Evolutionary conservation across 2,888 invertebrate species (phyloP).

Genomic region (Rutpela maculata): DNA sequence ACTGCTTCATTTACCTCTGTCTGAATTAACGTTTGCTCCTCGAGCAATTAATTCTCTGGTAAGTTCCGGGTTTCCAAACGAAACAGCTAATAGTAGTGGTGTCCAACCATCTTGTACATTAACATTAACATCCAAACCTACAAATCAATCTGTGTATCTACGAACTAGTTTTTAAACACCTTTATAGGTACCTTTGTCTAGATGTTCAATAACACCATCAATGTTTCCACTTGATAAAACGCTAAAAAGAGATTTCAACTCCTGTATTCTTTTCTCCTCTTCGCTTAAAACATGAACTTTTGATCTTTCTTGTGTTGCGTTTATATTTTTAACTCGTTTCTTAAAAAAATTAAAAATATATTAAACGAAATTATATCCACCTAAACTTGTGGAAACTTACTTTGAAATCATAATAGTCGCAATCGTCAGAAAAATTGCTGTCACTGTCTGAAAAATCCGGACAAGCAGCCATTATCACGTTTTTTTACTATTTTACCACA

Average conservation of each 20-base stretch:
- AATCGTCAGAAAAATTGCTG: constrained; percentile 54
- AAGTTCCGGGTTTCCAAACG: constrained; percentile 76
- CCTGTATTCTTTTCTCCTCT: constrained; percentile 48
- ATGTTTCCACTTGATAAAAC: constrained; percentile 56
- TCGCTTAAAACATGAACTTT: constrained; percentile 46
- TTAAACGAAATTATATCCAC: background rate
- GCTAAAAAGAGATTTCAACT: constrained; percentile 52
- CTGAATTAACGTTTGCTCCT: constrained; percentile 78
- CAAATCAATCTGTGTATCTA: constrained; percentile 33
- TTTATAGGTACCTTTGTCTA: constrained; percentile 69
- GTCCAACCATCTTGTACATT: constrained; percentile 78
- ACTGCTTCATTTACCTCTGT: constrained; percentile 46
- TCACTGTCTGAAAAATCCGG: constrained; percentile 58
- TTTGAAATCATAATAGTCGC: constrained; percentile 48
- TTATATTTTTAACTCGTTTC: constrained; percentile 45
- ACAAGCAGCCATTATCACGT: constrained; percentile 36
- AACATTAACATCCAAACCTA: constrained; percentile 70
- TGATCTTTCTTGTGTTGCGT: constrained; percentile 14
- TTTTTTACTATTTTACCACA: background rate
- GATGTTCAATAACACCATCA: constrained; percentile 49
- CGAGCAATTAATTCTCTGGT: constrained; percentile 75
- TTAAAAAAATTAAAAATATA: background rate
- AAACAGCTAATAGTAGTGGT: constrained; percentile 78
- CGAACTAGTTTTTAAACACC: background rate
- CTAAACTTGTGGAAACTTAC: constrained; percentile 33